Evolutionary conservation across 2,113 vertebrate species (phyloP), one percentile per base, ranked within the genome.

Genomic region (Coregonus clupeaformis): DNA sequence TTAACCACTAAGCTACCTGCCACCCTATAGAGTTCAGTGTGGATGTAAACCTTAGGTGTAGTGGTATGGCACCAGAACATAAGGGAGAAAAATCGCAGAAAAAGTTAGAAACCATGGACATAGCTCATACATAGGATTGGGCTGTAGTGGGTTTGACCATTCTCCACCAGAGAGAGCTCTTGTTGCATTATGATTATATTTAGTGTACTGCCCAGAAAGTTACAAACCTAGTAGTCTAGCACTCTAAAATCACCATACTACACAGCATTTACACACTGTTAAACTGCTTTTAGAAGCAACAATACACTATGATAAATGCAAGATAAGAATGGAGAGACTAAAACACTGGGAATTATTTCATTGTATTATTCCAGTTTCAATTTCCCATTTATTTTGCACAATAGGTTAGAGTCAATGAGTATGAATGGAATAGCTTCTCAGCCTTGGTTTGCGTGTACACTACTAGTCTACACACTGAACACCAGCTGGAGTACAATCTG

Each of bases 361-460:
- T 77, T 86, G 88, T 87, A 84, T 91, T 90, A 83, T 90, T 92
- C 89, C 88, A 90, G 90, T 93, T 93, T 87, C 65, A 88, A 83
- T 87, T 90, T 80, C 77, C 83, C 82, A 85, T 87, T 86, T 89
- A 81, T 82, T 88, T 18, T 83, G 68, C 75, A 91, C 90, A 90
- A 82, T 60, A 80, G 83, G 71, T 89, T 84, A 82, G 83, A 79
- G 74, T 85, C 77, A 74, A 87, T 73, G 57, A 85, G 30, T 76
- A 82, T 83, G 78, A 78, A 79, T 70, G 29, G 24, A 81, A 63
- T 69, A 76, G 80, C 65, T 63, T 75, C 66, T 66, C 77, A 77
- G 76, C 68, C 65, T 32, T 64, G 63, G 76, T 80, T 57, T 72
- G 27, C 64, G 49, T 18, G 55, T 76, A 71, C 24, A 55, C 70